Evolutionary conservation across 2,113 vertebrate genomes (phyloP).

Genomic region (Lontra canadensis): DNA sequence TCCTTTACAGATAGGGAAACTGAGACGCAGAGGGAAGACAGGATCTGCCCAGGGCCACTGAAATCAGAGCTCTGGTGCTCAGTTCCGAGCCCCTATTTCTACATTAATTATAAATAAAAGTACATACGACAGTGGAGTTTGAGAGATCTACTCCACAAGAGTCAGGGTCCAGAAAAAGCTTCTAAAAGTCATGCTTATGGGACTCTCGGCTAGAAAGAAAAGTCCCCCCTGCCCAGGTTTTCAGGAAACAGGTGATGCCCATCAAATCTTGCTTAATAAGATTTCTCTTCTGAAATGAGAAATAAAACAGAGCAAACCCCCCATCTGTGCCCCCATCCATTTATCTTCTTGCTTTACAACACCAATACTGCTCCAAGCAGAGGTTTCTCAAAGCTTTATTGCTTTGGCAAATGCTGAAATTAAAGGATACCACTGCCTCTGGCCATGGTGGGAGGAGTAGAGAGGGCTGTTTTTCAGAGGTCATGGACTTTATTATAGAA

Average conservation of each 20-base stretch:
- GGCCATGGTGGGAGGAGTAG: not conserved
- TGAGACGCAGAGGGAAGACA: not conserved
- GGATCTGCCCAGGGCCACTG: not conserved
- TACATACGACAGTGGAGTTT: not conserved
- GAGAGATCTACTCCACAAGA: not conserved
- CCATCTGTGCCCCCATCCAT: too few relatives aligned
- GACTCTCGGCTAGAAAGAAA: not conserved
- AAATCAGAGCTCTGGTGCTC: not conserved
- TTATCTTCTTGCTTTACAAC: not conserved
- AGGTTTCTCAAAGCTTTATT: not conserved
- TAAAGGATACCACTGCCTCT: not conserved
- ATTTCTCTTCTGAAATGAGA: not conserved
- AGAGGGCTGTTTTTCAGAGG: not conserved
- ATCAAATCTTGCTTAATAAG: not conserved
- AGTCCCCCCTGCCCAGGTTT: not conserved
- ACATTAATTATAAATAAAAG: slow-evolving; percentile 15
- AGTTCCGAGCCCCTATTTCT: not conserved
- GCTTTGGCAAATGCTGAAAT: not conserved
- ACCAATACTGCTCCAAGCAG: not conserved
- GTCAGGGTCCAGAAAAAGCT: not conserved
- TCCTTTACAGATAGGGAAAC: not conserved
- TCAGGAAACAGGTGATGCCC: not conserved
- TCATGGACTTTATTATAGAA: not conserved
- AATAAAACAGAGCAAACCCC: not conserved
- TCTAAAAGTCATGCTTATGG: not conserved